These are phyloP conservation scores for Phocoena sinus DNA, from an alignment of 2,113 vertebrate species.

Conservation along the genomic window DNA sequence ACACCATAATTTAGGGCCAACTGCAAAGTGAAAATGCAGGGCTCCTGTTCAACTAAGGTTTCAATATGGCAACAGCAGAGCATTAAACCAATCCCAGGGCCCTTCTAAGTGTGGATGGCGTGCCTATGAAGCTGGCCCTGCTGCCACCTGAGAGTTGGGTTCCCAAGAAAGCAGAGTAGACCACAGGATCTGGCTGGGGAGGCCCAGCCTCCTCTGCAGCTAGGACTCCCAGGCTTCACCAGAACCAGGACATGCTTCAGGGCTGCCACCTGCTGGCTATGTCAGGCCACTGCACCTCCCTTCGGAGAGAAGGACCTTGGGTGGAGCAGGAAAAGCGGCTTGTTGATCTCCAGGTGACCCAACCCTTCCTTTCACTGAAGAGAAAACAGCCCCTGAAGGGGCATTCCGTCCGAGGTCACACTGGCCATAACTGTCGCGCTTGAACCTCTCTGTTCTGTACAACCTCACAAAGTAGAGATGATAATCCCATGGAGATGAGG, in stretches of 20 bases:
- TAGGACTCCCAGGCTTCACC: rapidly evolving
- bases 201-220: neutral
- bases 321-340: neutral
- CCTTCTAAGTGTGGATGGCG: neutral
- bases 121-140: neutral
- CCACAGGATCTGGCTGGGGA: neutral
- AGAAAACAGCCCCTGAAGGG: neutral
- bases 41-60: neutral
- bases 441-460: neutral
- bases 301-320: neutral
- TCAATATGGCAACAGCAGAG: neutral
- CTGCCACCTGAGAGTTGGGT: neutral
- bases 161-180: neutral
- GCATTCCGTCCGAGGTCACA: neutral
- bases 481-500: rapidly evolving
- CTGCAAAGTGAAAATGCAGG: neutral
- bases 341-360: neutral
- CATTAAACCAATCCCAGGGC: neutral
- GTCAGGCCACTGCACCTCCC: neutral
- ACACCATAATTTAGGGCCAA: neutral
- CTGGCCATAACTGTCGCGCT: neutral
- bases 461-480: neutral
- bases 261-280: slow-evolving; percentile 35
- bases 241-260: neutral
- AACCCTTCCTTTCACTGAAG: neutral